Evolutionary conservation across 2,113 vertebrate species (phyloP).

Genomic region (Thalassoma bifasciatum): DNA sequence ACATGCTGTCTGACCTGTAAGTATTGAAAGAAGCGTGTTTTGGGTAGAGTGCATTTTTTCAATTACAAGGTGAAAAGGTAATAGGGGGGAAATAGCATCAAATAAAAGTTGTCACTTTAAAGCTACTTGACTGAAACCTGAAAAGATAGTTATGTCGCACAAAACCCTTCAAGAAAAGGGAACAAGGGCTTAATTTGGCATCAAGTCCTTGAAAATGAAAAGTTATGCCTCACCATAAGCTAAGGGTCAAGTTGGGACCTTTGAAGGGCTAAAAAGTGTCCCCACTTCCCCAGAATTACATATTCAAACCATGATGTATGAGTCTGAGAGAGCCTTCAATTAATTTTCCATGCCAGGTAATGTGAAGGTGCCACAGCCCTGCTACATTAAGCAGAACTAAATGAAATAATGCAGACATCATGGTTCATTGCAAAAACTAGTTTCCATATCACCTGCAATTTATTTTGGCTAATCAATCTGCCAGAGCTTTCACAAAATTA

Average conservation of each 20-base stretch:
- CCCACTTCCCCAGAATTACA: constrained; percentile 53
- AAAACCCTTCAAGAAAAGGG: no score
- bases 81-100: no score
- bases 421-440: constrained; percentile 73
- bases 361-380: constrained; percentile 58
- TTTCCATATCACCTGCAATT: constrained; percentile 75
- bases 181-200: no score
- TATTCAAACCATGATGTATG: constrained; percentile 73
- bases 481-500: constrained; percentile 63
- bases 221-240: constrained; percentile 11
- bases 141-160: no score
- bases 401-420: constrained; percentile 74
- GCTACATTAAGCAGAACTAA: constrained; percentile 73
- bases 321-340: constrained; percentile 62
- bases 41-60: no score
- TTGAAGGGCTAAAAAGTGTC: constrained; percentile 57
- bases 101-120: no score
- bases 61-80: no score
- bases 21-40: no score
- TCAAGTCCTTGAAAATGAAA: constrained; percentile 5
- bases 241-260: constrained; percentile 14
- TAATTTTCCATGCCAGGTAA: constrained; percentile 72
- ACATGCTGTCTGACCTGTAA: no score
- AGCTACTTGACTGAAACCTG: no score
- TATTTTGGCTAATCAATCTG: constrained; percentile 78